phyloP scores from a whole-genome alignment of 2,797 vertebrate genomes.

The Anguilla marmorata region DNA sequence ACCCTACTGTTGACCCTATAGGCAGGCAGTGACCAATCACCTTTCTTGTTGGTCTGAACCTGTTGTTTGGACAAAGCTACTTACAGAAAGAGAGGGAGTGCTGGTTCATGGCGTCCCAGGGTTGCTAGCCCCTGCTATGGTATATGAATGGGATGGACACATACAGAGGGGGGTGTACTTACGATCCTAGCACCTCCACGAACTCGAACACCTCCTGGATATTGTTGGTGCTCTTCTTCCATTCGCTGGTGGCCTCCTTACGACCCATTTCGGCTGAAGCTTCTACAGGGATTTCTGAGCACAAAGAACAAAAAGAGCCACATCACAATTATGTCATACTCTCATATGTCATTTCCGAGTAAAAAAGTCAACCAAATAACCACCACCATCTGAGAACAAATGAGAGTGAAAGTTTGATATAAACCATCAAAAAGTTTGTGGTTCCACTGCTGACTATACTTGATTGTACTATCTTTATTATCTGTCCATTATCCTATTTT shows the following conservation, averaged over 20 bases:
- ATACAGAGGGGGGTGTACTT: constrained; percentile 63
- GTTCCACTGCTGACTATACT: too few species aligned
- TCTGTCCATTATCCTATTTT: too few species aligned
- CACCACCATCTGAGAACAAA: not conserved
- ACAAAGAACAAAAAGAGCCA: constrained; percentile 9
- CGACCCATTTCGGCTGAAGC: constrained; percentile 82
- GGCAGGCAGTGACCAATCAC: too few species aligned
- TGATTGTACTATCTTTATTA: too few species aligned
- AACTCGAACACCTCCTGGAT: constrained; percentile 91
- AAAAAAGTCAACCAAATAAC: not conserved
- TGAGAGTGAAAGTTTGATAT: not conserved
- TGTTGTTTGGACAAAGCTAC: not conserved
- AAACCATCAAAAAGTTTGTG: not conserved
- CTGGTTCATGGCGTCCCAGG: not conserved
- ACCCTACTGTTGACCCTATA: too few species aligned
- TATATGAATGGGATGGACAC: not conserved
- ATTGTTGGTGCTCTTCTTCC: constrained; percentile 92
- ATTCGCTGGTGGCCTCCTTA: constrained; percentile 77
- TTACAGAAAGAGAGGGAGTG: not conserved
- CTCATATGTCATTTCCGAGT: not conserved
- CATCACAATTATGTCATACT: not conserved
- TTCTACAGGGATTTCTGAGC: constrained; percentile 72
- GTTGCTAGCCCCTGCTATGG: not conserved
- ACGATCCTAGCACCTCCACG: constrained; percentile 94
- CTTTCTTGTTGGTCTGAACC: too few species aligned